phyloP scores from a whole-genome alignment of 2,113 vertebrate genomes.

The Muscicapa adusta region DNA sequence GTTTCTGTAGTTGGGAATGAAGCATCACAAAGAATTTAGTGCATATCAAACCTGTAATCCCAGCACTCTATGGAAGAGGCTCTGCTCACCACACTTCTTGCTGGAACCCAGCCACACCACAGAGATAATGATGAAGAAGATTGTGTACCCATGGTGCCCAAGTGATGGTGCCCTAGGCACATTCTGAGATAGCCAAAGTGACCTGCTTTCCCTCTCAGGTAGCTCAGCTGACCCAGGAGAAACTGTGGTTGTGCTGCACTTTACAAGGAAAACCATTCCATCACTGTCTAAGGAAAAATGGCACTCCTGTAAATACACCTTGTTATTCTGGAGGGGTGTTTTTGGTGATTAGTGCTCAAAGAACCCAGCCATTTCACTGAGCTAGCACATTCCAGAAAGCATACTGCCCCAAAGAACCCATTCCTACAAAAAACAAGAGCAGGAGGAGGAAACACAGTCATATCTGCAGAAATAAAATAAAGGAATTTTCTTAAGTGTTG shows the following conservation, averaged over 20 bases:
- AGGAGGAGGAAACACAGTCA: background rate
- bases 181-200: background rate
- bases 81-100: background rate
- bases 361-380: background rate
- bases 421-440: background rate
- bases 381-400: background rate
- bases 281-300: background rate
- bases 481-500: background rate
- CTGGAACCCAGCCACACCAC: background rate
- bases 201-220: background rate
- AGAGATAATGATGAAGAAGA: rapidly evolving
- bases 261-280: background rate
- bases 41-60: background rate
- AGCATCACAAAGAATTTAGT: background rate
- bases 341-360: background rate
- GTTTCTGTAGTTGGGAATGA: background rate
- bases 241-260: background rate
- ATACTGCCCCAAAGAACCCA: background rate
- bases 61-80: background rate
- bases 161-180: background rate
- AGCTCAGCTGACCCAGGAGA: background rate
- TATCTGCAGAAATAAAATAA: background rate
- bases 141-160: background rate
- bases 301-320: background rate
- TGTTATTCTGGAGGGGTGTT: background rate